Percentiles rank a stretch among this genome's conserved stretches.
These are phyloP conservation scores for Orchesella flavescens DNA, from an alignment of 2,888 invertebrate genomes.

Conservation along the genomic window DNA sequence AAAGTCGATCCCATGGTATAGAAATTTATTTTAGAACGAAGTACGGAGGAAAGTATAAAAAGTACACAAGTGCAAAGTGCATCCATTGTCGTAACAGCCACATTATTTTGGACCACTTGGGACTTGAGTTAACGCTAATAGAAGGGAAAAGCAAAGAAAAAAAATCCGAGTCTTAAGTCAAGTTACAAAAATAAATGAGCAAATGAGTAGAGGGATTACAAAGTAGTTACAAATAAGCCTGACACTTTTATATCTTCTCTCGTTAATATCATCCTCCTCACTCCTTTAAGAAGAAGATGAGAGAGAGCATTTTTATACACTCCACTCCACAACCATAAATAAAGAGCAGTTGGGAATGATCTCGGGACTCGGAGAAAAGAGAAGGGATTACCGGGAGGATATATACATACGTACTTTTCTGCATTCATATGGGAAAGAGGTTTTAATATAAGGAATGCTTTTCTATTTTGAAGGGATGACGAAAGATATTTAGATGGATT, in stretches of 20 bases:
- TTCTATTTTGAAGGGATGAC: constrained; percentile 14
- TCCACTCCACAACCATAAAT: background rate
- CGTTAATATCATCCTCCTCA: background rate
- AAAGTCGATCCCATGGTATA: too few relatives aligned
- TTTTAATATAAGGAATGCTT: background rate
- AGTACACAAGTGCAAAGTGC: too few relatives aligned
- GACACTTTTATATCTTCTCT: constrained; percentile 36
- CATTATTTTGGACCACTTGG: too few relatives aligned
- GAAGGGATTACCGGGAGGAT: constrained; percentile 7
- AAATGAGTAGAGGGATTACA: constrained; percentile 41
- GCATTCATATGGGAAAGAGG: background rate
- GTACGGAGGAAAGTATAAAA: too few relatives aligned
- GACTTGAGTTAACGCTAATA: too few relatives aligned
- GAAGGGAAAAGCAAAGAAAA: background rate
- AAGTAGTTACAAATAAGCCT: constrained; percentile 55
- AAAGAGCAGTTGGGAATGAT: background rate
- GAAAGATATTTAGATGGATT: constrained; percentile 23
- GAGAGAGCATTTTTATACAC: background rate
- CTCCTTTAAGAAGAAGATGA: too few relatives aligned
- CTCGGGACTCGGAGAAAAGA: background rate
- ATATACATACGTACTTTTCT: too few relatives aligned
- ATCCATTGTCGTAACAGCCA: too few relatives aligned
- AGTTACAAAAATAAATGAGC: constrained; percentile 24
- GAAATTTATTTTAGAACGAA: too few relatives aligned
- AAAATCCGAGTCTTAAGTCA: background rate